phyloP scores from a whole-genome alignment of 2,888 invertebrate species.

The Eurytoma californica region DNA sequence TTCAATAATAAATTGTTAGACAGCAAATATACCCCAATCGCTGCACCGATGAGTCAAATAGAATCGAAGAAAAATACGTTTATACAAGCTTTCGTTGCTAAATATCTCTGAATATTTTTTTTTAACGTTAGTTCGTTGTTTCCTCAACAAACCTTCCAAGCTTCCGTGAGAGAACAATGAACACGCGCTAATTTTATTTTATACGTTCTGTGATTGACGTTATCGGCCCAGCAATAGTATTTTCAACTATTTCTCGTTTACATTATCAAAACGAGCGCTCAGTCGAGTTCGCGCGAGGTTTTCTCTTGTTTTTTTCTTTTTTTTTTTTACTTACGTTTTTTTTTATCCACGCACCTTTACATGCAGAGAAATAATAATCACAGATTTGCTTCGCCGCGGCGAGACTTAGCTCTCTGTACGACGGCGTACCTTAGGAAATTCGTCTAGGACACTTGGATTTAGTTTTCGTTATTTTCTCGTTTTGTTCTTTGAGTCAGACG shows the following conservation, averaged over 20 bases:
- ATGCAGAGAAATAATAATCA: constrained; percentile 68
- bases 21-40: constrained; percentile 27
- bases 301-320: constrained; percentile 34
- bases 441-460: constrained; percentile 54
- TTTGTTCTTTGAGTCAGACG: constrained; percentile 38
- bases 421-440: constrained; percentile 49
- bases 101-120: constrained; percentile 39
- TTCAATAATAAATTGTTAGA: constrained; percentile 42
- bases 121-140: neutral
- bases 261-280: constrained; percentile 60
- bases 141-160: neutral
- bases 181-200: constrained; percentile 2
- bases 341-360: constrained; percentile 52
- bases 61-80: constrained; percentile 49
- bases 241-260: constrained; percentile 29
- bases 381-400: constrained; percentile 63
- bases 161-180: constrained; percentile 6
- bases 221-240: constrained; percentile 46
- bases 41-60: constrained; percentile 45
- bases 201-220: constrained; percentile 30
- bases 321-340: constrained; percentile 46
- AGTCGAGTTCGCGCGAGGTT: constrained; percentile 65
- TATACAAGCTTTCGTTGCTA: constrained; percentile 41
- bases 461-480: constrained; percentile 38
- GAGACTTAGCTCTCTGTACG: constrained; percentile 46